Evolutionary conservation across 2,113 vertebrate species (phyloP).

Genomic region (Hirundichthys speculiger): DNA sequence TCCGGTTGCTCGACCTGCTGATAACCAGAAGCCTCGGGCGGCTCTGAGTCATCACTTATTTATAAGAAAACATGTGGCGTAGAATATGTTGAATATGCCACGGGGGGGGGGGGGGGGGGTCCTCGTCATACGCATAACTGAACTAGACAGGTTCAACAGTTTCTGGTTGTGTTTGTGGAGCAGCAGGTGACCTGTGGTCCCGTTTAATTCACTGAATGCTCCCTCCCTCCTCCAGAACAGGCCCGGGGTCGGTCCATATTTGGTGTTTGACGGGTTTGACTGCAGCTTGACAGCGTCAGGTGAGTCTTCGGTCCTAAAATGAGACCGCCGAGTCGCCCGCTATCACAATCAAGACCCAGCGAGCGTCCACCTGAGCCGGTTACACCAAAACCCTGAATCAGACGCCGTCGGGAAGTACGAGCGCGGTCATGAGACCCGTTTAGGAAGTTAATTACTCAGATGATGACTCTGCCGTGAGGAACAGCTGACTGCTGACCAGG

Average conservation of each 20-base stretch:
- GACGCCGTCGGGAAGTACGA: neutral
- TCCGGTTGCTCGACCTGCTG: conserved; percentile 17
- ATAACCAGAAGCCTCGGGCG: conserved; percentile 10
- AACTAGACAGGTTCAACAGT: neutral
- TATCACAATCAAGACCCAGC: too few relatives aligned
- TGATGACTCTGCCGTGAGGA: neutral
- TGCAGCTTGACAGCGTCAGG: too few relatives aligned
- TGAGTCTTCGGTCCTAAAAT: too few relatives aligned
- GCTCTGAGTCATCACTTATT: conserved; percentile 39
- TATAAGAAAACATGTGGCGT: conserved; percentile 20
- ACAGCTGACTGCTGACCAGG: neutral
- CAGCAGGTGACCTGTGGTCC: neutral
- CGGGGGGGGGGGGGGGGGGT: conserved; percentile 12
- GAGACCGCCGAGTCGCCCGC: too few relatives aligned
- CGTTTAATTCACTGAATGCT: neutral
- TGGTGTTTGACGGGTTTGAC: conserved; percentile 1
- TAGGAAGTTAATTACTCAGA: conserved; percentile 3
- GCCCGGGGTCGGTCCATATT: too few relatives aligned
- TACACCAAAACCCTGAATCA: neutral
- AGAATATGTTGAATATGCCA: conserved; percentile 30
- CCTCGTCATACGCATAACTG: neutral
- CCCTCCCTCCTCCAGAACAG: too few relatives aligned
- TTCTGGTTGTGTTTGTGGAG: neutral
- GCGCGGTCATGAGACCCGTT: neutral
- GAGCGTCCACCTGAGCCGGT: too few relatives aligned